Evolutionary conservation across 2,113 vertebrate species (phyloP).

Genomic region (Promerops cafer): DNA sequence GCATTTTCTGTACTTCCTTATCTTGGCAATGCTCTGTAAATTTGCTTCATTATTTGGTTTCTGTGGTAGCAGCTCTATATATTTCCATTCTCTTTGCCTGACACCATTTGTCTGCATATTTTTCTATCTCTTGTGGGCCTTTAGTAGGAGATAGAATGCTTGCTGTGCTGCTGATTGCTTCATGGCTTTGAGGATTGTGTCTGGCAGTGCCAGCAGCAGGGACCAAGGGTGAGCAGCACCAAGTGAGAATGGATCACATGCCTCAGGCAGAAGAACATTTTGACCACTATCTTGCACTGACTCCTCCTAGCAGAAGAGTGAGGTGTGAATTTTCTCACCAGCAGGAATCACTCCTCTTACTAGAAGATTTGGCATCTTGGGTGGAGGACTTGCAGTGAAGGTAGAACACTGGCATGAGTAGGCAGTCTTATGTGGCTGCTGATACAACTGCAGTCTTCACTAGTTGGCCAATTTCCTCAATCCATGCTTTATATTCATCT

Average conservation of each 20-base stretch:
- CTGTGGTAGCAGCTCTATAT: background rate
- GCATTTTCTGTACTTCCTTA: background rate
- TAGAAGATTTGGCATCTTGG: background rate
- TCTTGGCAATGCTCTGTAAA: background rate
- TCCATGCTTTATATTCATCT: background rate
- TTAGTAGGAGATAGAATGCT: background rate
- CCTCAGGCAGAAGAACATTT: background rate
- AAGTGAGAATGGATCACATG: background rate
- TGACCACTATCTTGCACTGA: background rate
- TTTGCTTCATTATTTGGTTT: background rate
- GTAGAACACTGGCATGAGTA: background rate
- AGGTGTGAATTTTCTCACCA: background rate
- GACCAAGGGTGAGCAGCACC: background rate
- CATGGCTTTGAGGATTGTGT: background rate
- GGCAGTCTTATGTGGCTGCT: background rate
- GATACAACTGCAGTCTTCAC: background rate
- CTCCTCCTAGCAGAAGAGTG: background rate
- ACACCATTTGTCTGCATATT: background rate
- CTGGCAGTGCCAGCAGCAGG: background rate
- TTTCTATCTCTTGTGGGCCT: background rate
- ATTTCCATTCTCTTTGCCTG: background rate
- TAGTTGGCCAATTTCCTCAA: background rate
- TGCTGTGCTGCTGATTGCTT: background rate
- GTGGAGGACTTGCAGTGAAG: background rate
- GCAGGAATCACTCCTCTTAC: background rate